Evolutionary conservation across 1,140 invertebrate species (phyloP), one percentile per base, ranked within the genome.

Genomic region (Meteorus sp.): DNA sequence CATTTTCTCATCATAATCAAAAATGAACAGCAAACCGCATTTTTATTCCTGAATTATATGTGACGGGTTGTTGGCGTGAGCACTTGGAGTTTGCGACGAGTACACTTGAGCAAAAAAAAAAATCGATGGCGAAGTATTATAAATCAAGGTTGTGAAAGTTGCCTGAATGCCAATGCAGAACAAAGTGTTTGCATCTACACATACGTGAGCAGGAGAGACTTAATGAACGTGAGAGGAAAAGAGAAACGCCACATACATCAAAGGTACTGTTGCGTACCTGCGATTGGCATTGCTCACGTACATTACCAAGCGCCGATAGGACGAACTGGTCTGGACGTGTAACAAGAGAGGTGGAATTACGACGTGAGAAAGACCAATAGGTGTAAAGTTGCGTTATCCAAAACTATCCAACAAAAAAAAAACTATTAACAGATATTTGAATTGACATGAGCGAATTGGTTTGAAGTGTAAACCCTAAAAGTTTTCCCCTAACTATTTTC

Each of bases 71-170:
- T n/a, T n/a, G n/a, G n/a, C n/a, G n/a, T n/a, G n/a, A n/a, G n/a
- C n/a, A n/a, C n/a, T n/a, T n/a, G n/a, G n/a, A n/a, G n/a, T n/a
- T n/a, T n/a, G n/a, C n/a, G n/a, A n/a, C 35, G 35, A 29, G 27
- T 29, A 29, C 9, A n/a, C 8, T 39, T 39, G 3, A 11, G 8
- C 35, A 39, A n/a, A n/a, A n/a, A n/a, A n/a, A n/a, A n/a, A 41
- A 56, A 56, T 63, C 56, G 61, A 62, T 60, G n/a, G n/a, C 39
- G 37, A 33, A 15, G 39, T 48, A 56, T 63, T 63, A n/a, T n/a
- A 60, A 63, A 63, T 63, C 61, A 63, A 63, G 61, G 61, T 53
- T 54, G 61, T 59, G 57, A 63, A 63, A 63, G 61, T 63, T 56
- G 44, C 48, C 29, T 41, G 33, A 48, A 50, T 50, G 35, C 19